Evolutionary conservation across 92 coral and sea anemone genomes (phyloP).

Genomic region (Parazoanthus swiftii): DNA sequence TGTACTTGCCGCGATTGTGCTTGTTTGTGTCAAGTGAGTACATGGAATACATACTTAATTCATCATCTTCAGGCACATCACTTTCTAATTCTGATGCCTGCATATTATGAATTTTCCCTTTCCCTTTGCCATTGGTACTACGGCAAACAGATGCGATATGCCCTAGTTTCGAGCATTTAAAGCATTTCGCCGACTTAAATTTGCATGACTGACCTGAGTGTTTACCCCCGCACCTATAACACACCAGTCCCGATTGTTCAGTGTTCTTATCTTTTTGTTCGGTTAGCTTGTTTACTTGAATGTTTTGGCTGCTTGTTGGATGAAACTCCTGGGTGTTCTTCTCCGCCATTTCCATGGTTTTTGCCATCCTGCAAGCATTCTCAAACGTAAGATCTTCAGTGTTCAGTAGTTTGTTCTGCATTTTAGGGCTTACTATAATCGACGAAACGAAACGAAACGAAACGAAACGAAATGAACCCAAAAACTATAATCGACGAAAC

Average conservation of each 20-base stretch:
- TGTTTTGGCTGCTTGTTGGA: conserved; percentile 4
- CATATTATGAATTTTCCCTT: conserved; percentile 23
- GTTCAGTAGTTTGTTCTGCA: conserved; percentile 53
- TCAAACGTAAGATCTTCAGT: neutral
- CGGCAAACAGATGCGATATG: neutral
- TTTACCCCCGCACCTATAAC: conserved; percentile 57
- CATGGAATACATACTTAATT: neutral
- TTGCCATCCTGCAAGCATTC: conserved; percentile 33
- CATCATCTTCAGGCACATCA: neutral
- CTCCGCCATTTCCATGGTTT: conserved; percentile 63
- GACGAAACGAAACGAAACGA: too few relatives aligned
- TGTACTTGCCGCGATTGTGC: conserved; percentile 2
- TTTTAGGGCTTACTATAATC: conserved; percentile 36
- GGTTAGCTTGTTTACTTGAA: neutral
- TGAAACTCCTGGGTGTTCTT: conserved; percentile 58
- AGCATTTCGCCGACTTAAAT: conserved; percentile 46
- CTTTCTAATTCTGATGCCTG: neutral
- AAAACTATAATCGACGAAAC: too few relatives aligned
- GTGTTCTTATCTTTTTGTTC: neutral
- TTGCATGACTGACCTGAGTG: conserved; percentile 34
- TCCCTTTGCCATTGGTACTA: neutral
- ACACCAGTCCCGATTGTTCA: neutral
- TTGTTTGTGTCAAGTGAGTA: conserved; percentile 9
- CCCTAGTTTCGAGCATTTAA: too few relatives aligned
- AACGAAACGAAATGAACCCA: too few relatives aligned